phyloP scores from a whole-genome alignment of 2,888 invertebrate species.

The Tenthredo mesomela region DNA sequence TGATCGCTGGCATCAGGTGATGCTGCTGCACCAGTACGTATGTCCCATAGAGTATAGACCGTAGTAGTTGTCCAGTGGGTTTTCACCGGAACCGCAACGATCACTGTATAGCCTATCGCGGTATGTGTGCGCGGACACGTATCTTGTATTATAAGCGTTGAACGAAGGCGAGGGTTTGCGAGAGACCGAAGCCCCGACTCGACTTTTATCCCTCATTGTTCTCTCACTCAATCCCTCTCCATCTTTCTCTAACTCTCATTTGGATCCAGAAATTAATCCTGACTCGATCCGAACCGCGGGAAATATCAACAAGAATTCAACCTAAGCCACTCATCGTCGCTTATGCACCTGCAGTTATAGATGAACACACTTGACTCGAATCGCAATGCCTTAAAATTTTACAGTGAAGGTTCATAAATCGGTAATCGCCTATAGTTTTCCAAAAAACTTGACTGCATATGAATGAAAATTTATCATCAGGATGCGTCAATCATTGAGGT shows the following conservation, averaged over 20 bases:
- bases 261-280: conserved; percentile 18
- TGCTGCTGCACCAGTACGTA: conserved; percentile 3
- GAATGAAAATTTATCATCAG: background rate
- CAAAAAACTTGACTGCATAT: background rate
- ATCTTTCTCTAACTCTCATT: background rate
- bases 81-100: conserved; percentile 41
- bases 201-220: conserved; percentile 26
- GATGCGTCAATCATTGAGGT: background rate
- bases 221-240: background rate
- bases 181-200: conserved; percentile 2
- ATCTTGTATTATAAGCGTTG: background rate
- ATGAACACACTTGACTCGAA: background rate
- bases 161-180: background rate
- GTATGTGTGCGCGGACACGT: conserved; percentile 15
- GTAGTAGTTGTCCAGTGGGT: conserved; percentile 19
- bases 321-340: background rate
- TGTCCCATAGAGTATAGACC: conserved; percentile 16
- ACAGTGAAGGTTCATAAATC: background rate
- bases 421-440: background rate
- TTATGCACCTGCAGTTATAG: background rate
- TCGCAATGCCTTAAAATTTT: background rate
- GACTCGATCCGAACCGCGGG: background rate
- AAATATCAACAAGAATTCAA: background rate
- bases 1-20: conserved; percentile 8
- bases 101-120: conserved; percentile 8